These are phyloP conservation scores for Melanostigma gelatinosum DNA, from an alignment of 2,113 vertebrate genomes.

Conservation along the genomic window DNA sequence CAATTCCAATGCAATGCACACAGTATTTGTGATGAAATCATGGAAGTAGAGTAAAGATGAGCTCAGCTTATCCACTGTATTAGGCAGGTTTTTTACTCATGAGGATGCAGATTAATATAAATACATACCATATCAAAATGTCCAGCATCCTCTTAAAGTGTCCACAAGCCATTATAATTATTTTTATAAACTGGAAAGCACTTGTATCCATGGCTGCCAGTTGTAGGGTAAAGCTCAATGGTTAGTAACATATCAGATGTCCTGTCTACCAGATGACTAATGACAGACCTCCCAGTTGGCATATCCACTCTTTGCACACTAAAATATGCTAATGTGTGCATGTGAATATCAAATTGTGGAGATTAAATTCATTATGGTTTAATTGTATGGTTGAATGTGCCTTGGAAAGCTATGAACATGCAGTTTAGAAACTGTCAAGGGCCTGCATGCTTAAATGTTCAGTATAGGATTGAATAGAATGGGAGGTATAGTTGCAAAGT, in stretches of 20 bases:
- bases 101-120: neutral
- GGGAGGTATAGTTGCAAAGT: neutral
- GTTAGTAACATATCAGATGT: conserved; percentile 40
- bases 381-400: conserved; percentile 22
- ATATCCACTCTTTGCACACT: conserved; percentile 56
- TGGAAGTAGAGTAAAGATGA: neutral
- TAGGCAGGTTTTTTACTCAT: neutral
- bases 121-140: neutral
- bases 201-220: neutral
- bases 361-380: conserved; percentile 64
- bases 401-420: conserved; percentile 40
- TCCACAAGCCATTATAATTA: neutral
- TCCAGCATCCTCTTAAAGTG: neutral
- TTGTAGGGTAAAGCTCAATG: conserved; percentile 8
- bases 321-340: conserved; percentile 68
- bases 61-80: neutral
- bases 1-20: neutral
- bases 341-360: conserved; percentile 57
- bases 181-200: neutral
- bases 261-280: conserved; percentile 47
- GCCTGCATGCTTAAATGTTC: neutral
- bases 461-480: neutral
- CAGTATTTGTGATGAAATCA: neutral
- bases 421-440: conserved; percentile 9
- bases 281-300: conserved; percentile 41